These are phyloP conservation scores for Stegodyphus dumicola DNA, from an alignment of 1,140 invertebrate genomes.

Conservation along the genomic window DNA sequence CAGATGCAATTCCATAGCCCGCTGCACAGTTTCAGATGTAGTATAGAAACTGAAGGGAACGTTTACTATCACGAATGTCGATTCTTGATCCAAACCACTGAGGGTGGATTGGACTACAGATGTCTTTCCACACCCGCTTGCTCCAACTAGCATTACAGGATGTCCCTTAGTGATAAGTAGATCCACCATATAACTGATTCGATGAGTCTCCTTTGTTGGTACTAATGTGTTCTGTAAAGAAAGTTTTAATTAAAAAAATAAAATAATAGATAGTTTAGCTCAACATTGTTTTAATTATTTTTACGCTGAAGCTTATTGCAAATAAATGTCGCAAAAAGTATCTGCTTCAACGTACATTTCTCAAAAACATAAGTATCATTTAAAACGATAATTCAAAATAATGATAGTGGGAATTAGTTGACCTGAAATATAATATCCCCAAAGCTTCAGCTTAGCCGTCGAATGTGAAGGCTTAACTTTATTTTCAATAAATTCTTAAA, in stretches of 20 bases:
- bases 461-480: no score
- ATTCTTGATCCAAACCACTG: slow-evolving; percentile 70
- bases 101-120: slow-evolving; percentile 90
- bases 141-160: slow-evolving; percentile 94
- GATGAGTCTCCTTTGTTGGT: slow-evolving; percentile 92
- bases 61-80: slow-evolving; percentile 76
- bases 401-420: no score
- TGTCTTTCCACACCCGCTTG: slow-evolving; percentile 91
- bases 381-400: no score
- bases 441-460: no score
- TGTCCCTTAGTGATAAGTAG: slow-evolving; percentile 86
- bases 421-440: no score
- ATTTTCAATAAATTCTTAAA: no score
- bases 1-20: slow-evolving; percentile 92
- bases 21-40: slow-evolving; percentile 94
- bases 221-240: slow-evolving; percentile 81
- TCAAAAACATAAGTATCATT: no score
- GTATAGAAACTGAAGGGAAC: slow-evolving; percentile 98
- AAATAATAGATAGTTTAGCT: neutral
- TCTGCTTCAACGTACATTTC: neutral
- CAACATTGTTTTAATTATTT: neutral
- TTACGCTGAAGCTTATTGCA: neutral
- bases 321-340: neutral
- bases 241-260: neutral
- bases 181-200: slow-evolving; percentile 90